Evolutionary conservation across 2,888 invertebrate genomes (phyloP).

Genomic region (Dione juno): DNA sequence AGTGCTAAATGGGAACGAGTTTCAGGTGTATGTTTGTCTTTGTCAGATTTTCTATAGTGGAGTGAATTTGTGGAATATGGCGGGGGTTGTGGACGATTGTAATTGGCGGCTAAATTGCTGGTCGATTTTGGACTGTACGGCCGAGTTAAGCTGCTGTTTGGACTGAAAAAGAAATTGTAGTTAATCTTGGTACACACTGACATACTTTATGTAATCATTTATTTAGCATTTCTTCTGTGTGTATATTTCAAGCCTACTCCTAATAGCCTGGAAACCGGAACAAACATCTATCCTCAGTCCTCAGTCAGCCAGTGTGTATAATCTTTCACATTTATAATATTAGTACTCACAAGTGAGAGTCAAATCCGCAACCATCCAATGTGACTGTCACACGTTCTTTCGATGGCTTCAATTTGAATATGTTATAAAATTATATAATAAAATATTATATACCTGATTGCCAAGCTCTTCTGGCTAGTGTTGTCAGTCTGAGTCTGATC

Average conservation of each 20-base stretch:
- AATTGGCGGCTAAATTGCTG: constrained; percentile 70
- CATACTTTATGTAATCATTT: no score
- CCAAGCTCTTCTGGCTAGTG: constrained; percentile 67
- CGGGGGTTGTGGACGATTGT: constrained; percentile 78
- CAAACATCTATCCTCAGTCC: no score
- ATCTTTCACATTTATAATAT: no score
- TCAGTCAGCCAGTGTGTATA: no score
- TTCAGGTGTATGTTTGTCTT: constrained; percentile 59
- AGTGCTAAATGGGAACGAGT: constrained; percentile 63
- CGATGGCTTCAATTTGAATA: neutral
- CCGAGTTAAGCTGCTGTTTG: constrained; percentile 81
- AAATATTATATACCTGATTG: constrained; percentile 61
- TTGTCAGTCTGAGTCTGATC: constrained; percentile 74
- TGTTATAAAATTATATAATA: neutral
- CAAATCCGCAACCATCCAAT: neutral
- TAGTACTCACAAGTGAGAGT: neutral
- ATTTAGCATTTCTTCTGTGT: no score
- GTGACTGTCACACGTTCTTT: neutral
- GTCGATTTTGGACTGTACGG: constrained; percentile 78
- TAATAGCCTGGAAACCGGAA: no score
- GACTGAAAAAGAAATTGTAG: constrained; percentile 72
- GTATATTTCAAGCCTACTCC: no score
- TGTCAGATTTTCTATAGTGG: constrained; percentile 67
- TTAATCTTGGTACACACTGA: no score
- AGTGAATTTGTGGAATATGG: constrained; percentile 73